These are phyloP conservation scores for Drosophila bifasciata DNA, from an alignment of 1,140 invertebrate genomes.

Conservation along the genomic window DNA sequence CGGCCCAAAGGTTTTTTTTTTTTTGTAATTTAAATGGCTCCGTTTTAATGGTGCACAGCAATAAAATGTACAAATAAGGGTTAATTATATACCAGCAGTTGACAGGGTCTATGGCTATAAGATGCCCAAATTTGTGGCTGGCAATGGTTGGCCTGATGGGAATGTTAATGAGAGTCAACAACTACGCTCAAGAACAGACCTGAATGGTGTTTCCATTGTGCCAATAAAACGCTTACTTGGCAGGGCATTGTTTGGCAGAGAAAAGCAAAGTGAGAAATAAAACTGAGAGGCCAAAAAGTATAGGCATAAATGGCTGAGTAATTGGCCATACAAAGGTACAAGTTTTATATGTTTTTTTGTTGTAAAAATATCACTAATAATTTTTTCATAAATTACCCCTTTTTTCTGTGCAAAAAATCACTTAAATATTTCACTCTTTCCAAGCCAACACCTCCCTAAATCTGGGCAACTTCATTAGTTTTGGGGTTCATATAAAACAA, in stretches of 20 bases:
- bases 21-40: slow-evolving; percentile 71
- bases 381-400: no score
- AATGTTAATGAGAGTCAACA: slow-evolving; percentile 65
- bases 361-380: no score
- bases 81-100: slow-evolving; percentile 69
- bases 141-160: slow-evolving; percentile 51
- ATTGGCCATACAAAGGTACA: no score
- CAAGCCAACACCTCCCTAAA: no score
- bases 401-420: no score
- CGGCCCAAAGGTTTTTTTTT: slow-evolving; percentile 27
- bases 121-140: slow-evolving; percentile 62
- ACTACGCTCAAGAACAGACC: neutral
- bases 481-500: slow-evolving; percentile 18
- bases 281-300: no score
- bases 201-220: neutral
- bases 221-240: neutral
- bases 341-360: no score
- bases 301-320: no score
- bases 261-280: no score
- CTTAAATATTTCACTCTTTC: no score
- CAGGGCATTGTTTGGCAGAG: no score
- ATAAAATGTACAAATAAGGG: slow-evolving; percentile 81
- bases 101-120: slow-evolving; percentile 50
- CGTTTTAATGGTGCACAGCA: slow-evolving; percentile 70
- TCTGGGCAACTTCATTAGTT: no score